Evolutionary conservation across 2,888 invertebrate species (phyloP), one percentile per base, ranked within the genome.

Genomic region (Hydraecia micacea): DNA sequence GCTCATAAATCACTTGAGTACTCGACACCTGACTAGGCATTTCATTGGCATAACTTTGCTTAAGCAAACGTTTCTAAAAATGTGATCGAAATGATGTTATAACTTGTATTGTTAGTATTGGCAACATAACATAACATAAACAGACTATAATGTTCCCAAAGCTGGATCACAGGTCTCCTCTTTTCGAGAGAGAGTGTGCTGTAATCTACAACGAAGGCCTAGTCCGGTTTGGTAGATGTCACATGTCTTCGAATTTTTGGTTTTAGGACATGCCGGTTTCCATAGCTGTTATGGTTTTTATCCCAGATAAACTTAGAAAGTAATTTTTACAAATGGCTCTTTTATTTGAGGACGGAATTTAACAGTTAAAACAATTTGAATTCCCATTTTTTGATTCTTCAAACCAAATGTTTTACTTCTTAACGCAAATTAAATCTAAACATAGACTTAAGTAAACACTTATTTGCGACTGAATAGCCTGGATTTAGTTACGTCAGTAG

Each of bases 381-480:
- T 67, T 11, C 3, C 67, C 67, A 67, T 21, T 4, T 42, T 28
- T 73, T 21, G 2, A 71, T 28, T 39, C 21, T 66, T n/a, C 13
- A 49, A 55, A 79, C 5, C 21, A 28, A 78, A 46, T 13, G 6
- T 55, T 28, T 62, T 62, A 1, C 36, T 55, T 7, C 28, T 42
- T 13, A n/a, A 49, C 6, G 2, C n/a, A 75, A 67, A 58, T 58
- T n/a, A 49, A 55, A 58, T 49, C 32, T 25, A 83, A 68, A 49
- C 62, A 65, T 65, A 65, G 63, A 65, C 36, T 83, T 52, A 46
- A 52, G 25, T 65, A 52, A 83, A 83, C 77, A 77, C 79, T 69
- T 58, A 80, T 83, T 80, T 66, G 36, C 9, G 46, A 46, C 65
- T 79, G 36, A 84, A 70, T 66, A 60, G 36, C n/a, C 39, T 28